Evolutionary conservation across 1,140 invertebrate species (phyloP).

Genomic region (Hyles vespertilio): DNA sequence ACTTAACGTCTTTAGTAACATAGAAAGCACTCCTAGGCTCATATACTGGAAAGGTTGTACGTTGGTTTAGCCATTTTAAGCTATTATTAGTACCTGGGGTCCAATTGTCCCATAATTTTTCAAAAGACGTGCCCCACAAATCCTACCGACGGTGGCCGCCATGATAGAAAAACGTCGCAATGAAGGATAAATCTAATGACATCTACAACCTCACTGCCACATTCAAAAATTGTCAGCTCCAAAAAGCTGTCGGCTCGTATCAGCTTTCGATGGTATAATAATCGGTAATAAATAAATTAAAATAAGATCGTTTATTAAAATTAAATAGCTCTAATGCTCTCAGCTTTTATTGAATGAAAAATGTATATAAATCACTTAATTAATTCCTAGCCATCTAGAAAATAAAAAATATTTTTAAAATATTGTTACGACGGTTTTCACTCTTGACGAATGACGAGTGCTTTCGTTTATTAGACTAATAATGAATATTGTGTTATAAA

Average conservation of each 20-base stretch:
- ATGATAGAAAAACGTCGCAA: slow-evolving; percentile 80
- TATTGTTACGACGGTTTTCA: too few species aligned
- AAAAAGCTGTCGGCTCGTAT: background rate
- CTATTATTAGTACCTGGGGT: slow-evolving; percentile 61
- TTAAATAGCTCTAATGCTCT: too few species aligned
- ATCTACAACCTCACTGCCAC: slow-evolving; percentile 42
- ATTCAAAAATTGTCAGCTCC: background rate
- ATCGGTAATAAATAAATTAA: too few species aligned
- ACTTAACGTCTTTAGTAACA: slow-evolving; percentile 25
- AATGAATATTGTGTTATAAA: too few species aligned
- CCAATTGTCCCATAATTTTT: slow-evolving; percentile 75
- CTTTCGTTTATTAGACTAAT: too few species aligned
- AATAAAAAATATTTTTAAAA: too few species aligned
- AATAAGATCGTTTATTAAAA: too few species aligned
- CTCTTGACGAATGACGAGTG: too few species aligned
- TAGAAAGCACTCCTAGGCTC: slow-evolving; percentile 17
- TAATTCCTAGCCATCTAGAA: too few species aligned
- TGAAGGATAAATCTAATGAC: slow-evolving; percentile 61
- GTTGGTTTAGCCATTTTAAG: slow-evolving; percentile 19
- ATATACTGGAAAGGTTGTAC: background rate
- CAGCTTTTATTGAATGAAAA: too few species aligned
- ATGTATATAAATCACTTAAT: too few species aligned
- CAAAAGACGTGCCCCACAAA: slow-evolving; percentile 86
- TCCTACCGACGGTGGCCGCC: slow-evolving; percentile 87
- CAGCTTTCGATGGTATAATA: too few species aligned